Conservation (phyloP, 1,140 invertebrate species). For the Macrosteles quadrilineatus region DNA sequence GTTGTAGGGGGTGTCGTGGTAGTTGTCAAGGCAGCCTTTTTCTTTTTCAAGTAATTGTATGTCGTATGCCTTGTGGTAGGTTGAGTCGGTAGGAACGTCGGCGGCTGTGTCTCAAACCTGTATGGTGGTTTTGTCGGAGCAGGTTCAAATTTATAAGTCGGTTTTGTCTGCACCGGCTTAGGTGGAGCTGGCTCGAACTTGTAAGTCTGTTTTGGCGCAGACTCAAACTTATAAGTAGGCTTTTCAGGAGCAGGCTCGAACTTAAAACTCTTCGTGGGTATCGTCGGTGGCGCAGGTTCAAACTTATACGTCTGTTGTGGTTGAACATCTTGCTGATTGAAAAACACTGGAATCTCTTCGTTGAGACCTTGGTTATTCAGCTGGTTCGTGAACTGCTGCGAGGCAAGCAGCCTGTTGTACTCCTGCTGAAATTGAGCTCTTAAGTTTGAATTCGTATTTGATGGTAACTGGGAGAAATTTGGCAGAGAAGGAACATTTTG, state of each 20-base stretch:
- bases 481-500: not conserved
- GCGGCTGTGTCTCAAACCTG: not conserved
- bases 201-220: constrained; percentile 8
- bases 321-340: constrained; percentile 40
- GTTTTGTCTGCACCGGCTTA: not conserved
- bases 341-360: constrained; percentile 49
- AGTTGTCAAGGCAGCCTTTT: constrained; percentile 2
- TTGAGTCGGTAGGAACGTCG: constrained; percentile 19
- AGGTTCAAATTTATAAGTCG: not conserved
- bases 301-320: constrained; percentile 30
- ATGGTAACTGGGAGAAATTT: constrained; percentile 37
- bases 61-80: constrained; percentile 23
- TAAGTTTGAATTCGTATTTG: constrained; percentile 52
- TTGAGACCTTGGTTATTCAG: constrained; percentile 50
- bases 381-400: constrained; percentile 45
- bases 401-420: constrained; percentile 35
- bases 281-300: constrained; percentile 3
- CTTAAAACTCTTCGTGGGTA: constrained; percentile 1
- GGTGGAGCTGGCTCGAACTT: constrained; percentile 20
- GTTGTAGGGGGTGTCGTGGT: constrained; percentile 48
- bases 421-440: constrained; percentile 51
- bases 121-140: constrained; percentile 18
- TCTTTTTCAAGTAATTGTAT: constrained; percentile 23
- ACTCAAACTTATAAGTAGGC: constrained; percentile 12
- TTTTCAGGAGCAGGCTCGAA: constrained; percentile 13